A percentile compares a stretch with the other conserved stretches of the same genome.
Conservation (phyloP, 2,888 invertebrate genomes). For the Eilema sororculum region DNA sequence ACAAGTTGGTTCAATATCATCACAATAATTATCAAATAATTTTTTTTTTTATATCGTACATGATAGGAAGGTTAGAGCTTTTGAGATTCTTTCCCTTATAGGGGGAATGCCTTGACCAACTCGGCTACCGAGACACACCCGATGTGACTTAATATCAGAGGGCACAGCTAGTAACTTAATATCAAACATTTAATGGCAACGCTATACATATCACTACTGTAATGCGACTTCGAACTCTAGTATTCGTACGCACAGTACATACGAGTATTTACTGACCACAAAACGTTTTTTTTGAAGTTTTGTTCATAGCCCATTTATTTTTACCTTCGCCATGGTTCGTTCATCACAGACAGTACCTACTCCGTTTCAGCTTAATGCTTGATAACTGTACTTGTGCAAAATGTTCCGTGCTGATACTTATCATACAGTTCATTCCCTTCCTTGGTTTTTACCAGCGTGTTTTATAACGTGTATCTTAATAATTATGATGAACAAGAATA, state of each 20-base stretch:
- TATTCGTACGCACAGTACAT: neutral
- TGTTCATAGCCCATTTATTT: slow-evolving; percentile 33
- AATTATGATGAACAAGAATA: slow-evolving; percentile 11
- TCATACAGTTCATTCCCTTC: slow-evolving; percentile 39
- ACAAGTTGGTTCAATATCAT: too few species aligned
- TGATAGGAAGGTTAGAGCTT: neutral
- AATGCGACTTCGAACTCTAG: neutral
- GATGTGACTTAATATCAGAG: too few species aligned
- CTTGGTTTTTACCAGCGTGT: slow-evolving; percentile 16
- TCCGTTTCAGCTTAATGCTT: slow-evolving; percentile 35
- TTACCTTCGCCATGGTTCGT: slow-evolving; percentile 44
- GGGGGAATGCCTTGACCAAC: too few species aligned
- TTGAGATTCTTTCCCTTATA: too few species aligned
- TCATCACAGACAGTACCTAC: slow-evolving; percentile 46
- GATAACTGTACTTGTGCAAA: slow-evolving; percentile 47
- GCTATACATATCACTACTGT: neutral
- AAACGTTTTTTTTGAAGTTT: slow-evolving; percentile 4
- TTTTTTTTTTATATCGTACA: too few species aligned
- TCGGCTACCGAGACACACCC: too few species aligned
- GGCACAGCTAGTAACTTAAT: neutral
- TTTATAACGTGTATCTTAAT: slow-evolving; percentile 5
- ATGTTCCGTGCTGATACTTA: slow-evolving; percentile 26
- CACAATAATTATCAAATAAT: too few species aligned
- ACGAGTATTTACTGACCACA: neutral
- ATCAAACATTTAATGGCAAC: neutral